A percentile compares a stretch with the other conserved stretches of the same genome.
Conservation (phyloP, 2,113 vertebrate species). For the Tamias sibiricus region DNA sequence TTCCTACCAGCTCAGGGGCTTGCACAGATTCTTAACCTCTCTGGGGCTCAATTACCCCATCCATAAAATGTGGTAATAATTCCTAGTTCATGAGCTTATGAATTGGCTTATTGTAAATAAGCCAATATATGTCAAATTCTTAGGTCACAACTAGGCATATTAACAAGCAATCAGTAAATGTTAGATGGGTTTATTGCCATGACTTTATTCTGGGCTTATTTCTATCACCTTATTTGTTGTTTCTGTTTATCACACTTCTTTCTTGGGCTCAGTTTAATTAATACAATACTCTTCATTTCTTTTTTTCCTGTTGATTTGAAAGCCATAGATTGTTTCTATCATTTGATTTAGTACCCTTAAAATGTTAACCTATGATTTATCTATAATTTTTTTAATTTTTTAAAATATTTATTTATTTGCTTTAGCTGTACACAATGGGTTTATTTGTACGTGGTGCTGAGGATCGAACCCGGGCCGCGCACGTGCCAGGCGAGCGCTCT, state of each 20-base stretch:
- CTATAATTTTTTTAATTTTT: constrained; percentile 13
- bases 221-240: not conserved
- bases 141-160: not conserved
- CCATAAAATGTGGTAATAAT: not conserved
- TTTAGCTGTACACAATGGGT: too few species aligned
- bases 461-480: too few species aligned
- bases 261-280: not conserved
- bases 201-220: too few species aligned
- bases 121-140: not conserved
- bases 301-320: not conserved
- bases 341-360: constrained; percentile 19
- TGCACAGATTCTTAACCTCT: not conserved
- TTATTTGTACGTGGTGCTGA: too few species aligned
- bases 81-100: not conserved
- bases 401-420: too few species aligned
- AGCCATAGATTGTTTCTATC: not conserved
- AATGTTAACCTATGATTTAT: constrained; percentile 46
- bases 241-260: not conserved
- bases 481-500: too few species aligned
- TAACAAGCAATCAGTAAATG: not conserved
- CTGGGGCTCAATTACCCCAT: not conserved
- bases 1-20: not conserved
- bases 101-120: not conserved
- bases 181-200: not conserved
- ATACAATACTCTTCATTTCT: not conserved